Conservation (phyloP, 2,797 vertebrate species). For the Ctenochaetus hawaiiensis region DNA sequence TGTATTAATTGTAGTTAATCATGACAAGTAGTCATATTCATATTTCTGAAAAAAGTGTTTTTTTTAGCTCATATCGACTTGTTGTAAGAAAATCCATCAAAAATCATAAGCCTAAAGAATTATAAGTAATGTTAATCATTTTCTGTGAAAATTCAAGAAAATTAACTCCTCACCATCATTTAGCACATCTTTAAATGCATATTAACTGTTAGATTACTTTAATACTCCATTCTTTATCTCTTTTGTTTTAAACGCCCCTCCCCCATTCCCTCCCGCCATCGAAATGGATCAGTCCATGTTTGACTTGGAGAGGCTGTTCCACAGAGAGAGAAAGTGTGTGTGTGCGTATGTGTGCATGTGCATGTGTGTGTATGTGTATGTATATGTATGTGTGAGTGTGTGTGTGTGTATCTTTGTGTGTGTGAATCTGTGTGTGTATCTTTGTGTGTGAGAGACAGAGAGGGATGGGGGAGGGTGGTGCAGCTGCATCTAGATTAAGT, state of each 20-base stretch:
- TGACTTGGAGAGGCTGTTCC: slow-evolving; percentile 55
- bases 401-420: slow-evolving; percentile 3
- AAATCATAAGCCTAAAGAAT: not conserved
- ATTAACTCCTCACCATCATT: not conserved
- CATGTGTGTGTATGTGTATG: slow-evolving; percentile 9
- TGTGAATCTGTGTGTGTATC: not conserved
- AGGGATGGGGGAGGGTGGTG: slow-evolving; percentile 38
- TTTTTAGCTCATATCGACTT: not conserved
- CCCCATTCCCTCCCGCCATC: slow-evolving; percentile 35
- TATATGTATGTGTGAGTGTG: slow-evolving; percentile 5
- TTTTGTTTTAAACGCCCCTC: slow-evolving; percentile 41
- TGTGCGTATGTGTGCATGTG: slow-evolving; percentile 6
- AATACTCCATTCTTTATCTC: slow-evolving; percentile 22
- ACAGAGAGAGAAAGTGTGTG: slow-evolving; percentile 32
- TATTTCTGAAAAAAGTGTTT: slow-evolving; percentile 4
- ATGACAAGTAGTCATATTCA: not conserved
- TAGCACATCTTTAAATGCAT: not conserved
- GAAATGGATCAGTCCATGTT: slow-evolving; percentile 73
- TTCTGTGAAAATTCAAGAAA: not conserved
- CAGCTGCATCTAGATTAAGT: slow-evolving; percentile 53
- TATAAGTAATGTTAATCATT: not conserved
- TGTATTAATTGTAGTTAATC: not conserved
- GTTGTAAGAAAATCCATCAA: not conserved
- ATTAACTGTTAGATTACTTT: not conserved
- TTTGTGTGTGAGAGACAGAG: not conserved